Conservation (phyloP, 2,888 invertebrate species). For the Elysia crispata region DNA sequence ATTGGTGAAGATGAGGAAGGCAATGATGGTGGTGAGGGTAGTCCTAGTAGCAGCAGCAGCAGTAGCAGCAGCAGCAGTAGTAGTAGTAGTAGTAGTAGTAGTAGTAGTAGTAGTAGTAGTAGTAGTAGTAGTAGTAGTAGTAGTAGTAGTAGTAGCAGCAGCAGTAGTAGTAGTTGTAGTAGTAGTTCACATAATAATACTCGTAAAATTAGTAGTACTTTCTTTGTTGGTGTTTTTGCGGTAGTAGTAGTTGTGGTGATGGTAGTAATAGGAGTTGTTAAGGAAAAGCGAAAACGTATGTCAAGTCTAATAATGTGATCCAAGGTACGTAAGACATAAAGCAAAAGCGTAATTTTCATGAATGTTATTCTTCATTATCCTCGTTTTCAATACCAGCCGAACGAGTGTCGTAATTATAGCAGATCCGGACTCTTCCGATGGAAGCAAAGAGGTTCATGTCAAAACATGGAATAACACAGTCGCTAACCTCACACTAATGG, state of each 20-base stretch:
- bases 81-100: constrained; percentile 42
- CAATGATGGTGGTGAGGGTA: constrained; percentile 5
- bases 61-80: constrained; percentile 39
- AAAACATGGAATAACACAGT: constrained; percentile 81
- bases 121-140: constrained; percentile 36
- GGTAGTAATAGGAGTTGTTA: too few relatives aligned
- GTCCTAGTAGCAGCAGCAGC: constrained; percentile 29
- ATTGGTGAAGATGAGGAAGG: too few relatives aligned
- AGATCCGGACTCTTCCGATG: constrained; percentile 59
- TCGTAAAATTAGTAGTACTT: too few relatives aligned
- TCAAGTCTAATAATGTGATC: too few relatives aligned
- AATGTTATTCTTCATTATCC: too few relatives aligned
- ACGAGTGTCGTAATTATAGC: constrained; percentile 77
- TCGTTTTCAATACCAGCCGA: constrained; percentile 72
- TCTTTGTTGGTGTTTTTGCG: too few relatives aligned
- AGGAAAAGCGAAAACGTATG: too few relatives aligned
- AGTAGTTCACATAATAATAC: neutral
- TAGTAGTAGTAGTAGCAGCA: constrained; percentile 33
- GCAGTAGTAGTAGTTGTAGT: constrained; percentile 22
- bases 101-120: constrained; percentile 34
- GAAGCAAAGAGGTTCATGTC: constrained; percentile 78
- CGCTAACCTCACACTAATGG: constrained; percentile 81
- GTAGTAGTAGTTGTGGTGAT: too few relatives aligned
- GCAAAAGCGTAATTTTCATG: too few relatives aligned
- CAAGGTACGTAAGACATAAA: too few relatives aligned